Conservation (phyloP, 2,113 vertebrate species). For the Pachypanchax playfairii region DNA sequence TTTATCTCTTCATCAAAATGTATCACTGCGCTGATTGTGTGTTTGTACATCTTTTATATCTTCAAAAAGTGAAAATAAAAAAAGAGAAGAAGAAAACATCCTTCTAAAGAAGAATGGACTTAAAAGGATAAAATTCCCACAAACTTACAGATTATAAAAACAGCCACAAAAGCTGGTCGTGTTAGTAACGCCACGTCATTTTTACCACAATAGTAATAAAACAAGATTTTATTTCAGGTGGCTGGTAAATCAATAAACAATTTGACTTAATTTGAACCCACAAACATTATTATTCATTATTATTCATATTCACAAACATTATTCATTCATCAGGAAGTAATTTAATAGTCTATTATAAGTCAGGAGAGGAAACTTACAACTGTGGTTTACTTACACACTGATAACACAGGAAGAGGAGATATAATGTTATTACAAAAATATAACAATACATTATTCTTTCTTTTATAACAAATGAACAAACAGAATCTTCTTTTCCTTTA, state of each 20-base stretch:
- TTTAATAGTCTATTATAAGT: slow-evolving; percentile 1
- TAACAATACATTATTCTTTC: not conserved
- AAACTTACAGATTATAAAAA: not conserved
- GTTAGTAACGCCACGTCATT: too few species aligned
- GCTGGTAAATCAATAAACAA: slow-evolving; percentile 9
- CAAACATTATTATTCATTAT: too few species aligned
- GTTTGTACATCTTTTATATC: slow-evolving; percentile 14
- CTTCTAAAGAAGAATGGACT: too few species aligned
- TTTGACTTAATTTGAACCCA: slow-evolving; percentile 19
- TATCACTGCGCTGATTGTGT: slow-evolving; percentile 57
- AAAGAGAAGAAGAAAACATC: too few species aligned
- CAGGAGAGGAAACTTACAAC: not conserved
- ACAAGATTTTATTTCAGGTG: slow-evolving; percentile 11
- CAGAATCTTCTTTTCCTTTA: too few species aligned
- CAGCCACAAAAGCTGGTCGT: not conserved
- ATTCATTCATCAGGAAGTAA: slow-evolving; percentile 11
- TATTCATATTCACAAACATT: too few species aligned
- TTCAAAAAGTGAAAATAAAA: too few species aligned
- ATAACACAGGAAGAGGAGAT: not conserved
- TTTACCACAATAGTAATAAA: not conserved
- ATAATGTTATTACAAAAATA: too few species aligned
- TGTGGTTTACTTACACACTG: not conserved
- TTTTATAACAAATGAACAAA: too few species aligned
- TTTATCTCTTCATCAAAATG: slow-evolving; percentile 57
- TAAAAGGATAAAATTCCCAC: not conserved